Evolutionary conservation across 2,888 invertebrate genomes (phyloP).

Genomic region (Aproaerema taeniolella): DNA sequence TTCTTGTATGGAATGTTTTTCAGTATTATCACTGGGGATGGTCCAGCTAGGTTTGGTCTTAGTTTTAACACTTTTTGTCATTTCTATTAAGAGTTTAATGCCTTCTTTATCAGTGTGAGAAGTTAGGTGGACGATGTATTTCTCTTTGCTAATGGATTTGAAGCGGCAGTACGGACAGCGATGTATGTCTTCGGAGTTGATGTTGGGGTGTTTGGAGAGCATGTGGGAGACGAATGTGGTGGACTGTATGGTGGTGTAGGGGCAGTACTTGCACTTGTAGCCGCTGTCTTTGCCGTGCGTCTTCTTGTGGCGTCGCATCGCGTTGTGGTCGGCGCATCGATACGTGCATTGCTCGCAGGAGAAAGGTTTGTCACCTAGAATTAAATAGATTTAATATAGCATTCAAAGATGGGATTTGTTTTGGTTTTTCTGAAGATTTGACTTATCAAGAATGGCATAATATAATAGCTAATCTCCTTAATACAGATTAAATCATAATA

Average conservation of each 20-base stretch:
- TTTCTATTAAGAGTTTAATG: slow-evolving; percentile 50
- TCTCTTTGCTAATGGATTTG: slow-evolving; percentile 80
- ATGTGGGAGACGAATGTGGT: slow-evolving; percentile 87
- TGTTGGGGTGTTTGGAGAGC: slow-evolving; percentile 86
- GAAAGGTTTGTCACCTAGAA: slow-evolving; percentile 85
- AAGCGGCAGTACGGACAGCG: slow-evolving; percentile 79
- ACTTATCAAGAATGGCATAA: too few species aligned
- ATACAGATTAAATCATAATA: too few species aligned
- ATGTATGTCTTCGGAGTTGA: slow-evolving; percentile 79
- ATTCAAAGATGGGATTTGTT: too few species aligned
- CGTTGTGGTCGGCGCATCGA: slow-evolving; percentile 87
- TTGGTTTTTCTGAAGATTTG: too few species aligned
- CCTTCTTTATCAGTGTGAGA: slow-evolving; percentile 70
- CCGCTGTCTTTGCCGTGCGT: slow-evolving; percentile 85
- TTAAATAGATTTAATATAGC: too few species aligned
- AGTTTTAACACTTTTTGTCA: slow-evolving; percentile 42
- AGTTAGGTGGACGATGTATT: slow-evolving; percentile 74
- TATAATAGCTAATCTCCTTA: too few species aligned
- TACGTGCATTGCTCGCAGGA: slow-evolving; percentile 85
- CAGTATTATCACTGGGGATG: slow-evolving; percentile 49
- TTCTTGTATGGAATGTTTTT: slow-evolving; percentile 32
- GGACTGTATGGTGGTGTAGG: slow-evolving; percentile 89
- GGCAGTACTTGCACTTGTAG: slow-evolving; percentile 88
- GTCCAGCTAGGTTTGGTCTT: slow-evolving; percentile 65
- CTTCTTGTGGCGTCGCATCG: slow-evolving; percentile 86